Conservation (phyloP, 1,140 invertebrate genomes). For the Andricus grossulariae region DNA sequence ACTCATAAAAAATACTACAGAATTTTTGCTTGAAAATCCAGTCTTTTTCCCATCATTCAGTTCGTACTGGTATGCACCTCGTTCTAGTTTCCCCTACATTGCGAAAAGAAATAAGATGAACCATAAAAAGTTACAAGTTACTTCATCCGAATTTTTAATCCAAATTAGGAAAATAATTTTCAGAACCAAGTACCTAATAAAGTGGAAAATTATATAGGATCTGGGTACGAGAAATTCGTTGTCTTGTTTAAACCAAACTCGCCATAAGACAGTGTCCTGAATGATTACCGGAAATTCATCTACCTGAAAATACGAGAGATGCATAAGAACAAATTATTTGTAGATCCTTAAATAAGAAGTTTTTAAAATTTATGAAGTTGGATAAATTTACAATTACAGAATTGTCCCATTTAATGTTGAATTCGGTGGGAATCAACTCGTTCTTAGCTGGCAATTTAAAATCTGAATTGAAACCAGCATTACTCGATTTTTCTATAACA, state of each 20-base stretch:
- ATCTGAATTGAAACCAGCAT: slow-evolving; percentile 79
- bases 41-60: no score
- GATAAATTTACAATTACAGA: slow-evolving; percentile 46
- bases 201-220: slow-evolving; percentile 86
- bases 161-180: background rate
- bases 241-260: slow-evolving; percentile 97
- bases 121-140: no score
- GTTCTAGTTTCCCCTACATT: no score
- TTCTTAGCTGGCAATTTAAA: slow-evolving; percentile 89
- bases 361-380: no score
- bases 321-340: background rate
- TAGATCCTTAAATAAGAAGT: background rate
- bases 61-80: no score
- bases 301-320: slow-evolving; percentile 55
- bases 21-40: no score
- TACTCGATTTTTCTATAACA: slow-evolving; percentile 83
- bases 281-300: slow-evolving; percentile 84
- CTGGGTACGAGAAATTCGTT: slow-evolving; percentile 94
- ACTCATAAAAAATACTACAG: no score
- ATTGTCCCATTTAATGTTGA: slow-evolving; percentile 82
- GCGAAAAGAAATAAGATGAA: no score
- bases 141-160: background rate
- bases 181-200: slow-evolving; percentile 80
- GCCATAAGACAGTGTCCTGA: slow-evolving; percentile 85
- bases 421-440: slow-evolving; percentile 93